Evolutionary conservation across 2,888 invertebrate species (phyloP), one percentile per base, ranked within the genome.

Genomic region (Sphaerophoria taeniata): DNA sequence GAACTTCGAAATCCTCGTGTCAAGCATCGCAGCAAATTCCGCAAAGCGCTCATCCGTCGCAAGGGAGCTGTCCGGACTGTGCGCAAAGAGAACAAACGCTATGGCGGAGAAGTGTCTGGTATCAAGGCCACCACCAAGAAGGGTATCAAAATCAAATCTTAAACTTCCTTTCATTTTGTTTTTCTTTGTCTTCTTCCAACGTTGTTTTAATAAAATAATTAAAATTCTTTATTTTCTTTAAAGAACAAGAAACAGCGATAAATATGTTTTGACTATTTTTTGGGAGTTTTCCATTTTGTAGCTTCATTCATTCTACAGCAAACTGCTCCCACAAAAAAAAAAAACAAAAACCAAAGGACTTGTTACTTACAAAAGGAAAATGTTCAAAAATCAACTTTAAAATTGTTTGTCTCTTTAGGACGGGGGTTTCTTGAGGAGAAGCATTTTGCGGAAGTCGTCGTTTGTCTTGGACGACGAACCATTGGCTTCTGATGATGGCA

Each of bases 1-100:
- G 98, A 98, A 90, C 94, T 95, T 88, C 94, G 98, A 85, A 99
- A 99, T 94, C 99, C 99, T 0, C 94, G 99, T 89, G 98, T 99
- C 5, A 98, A 98, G 91, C 97, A 99, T 91, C 95, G 97, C 88
- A 95, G 96, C 88, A 98, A 98, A 91, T 99, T 95, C 92, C 94
- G 96, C 84, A 98, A 98, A 92, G 99, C 99, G 0, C 94, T 96
- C 89, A 97, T 98, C 87, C 95, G 98, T 76, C 95, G 98, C 91
- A 98, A 97, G 93, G 98, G 99, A 90, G 98, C 98, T 89, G 96
- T 98, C 0, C 95, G 98, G 81, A 96, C 96, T 89, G 95, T 96
- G 2, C 94, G 97, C 87, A 96, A 94, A 81, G 98, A 99, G 93
- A 90, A 95, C 5, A 93, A 93, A 39, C 94, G 96, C 87, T 99